Base-by-base conservation (phyloP, 1,140 invertebrate species). In the Drosophila grimshawi region DNA sequence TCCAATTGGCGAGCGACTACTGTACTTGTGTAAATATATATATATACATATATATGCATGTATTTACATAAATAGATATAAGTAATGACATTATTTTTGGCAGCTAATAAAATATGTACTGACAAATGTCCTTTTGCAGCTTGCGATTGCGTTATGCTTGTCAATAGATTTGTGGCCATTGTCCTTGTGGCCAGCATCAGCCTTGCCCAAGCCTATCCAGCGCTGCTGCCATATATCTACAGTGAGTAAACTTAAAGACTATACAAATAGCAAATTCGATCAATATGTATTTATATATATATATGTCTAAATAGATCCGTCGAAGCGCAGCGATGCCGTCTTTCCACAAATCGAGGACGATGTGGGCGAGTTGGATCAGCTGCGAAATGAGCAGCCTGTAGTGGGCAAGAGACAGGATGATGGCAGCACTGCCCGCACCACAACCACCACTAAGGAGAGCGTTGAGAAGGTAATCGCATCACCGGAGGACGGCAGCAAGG, bases 311-410 rank as follows among this genome's bases (percentile, higher is more conserved):
- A 2, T 27, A 88, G 85, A 75, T 75, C 85, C 85, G 7, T 77
- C 76, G 48, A 55, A 74, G 32, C 69, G 55, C 51, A 73, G 60
- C 37, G 77, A 86, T 57, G 51, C 5, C 1, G 51, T n/a, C 5
- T 75, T 88, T 41, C 81, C 75, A 10, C 64, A 92, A 60, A 80
- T 89, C 49, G 90, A 92, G 52, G 90, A 91, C 52, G 91, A 92
- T 76, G 91, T 92, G 2, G 70, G 75, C 19, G 91, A 92, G 52
- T 71, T 92, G 29, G 90, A 92, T 61, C 83, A 92, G 35, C 37
- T 92, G 56, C 73, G 86, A 11, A 70, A 68, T 10, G 68, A 86
- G 3, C 83, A 66, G 32, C 35, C 45, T 2, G 11, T 37, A 19
- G 30, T 78, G 30, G 43, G 41, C 37, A 88, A 89, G 64, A 52